Percentiles rank a stretch among this genome's conserved stretches.
Conservation (phyloP, 2,888 invertebrate species). For the Drosophila pegasa region DNA sequence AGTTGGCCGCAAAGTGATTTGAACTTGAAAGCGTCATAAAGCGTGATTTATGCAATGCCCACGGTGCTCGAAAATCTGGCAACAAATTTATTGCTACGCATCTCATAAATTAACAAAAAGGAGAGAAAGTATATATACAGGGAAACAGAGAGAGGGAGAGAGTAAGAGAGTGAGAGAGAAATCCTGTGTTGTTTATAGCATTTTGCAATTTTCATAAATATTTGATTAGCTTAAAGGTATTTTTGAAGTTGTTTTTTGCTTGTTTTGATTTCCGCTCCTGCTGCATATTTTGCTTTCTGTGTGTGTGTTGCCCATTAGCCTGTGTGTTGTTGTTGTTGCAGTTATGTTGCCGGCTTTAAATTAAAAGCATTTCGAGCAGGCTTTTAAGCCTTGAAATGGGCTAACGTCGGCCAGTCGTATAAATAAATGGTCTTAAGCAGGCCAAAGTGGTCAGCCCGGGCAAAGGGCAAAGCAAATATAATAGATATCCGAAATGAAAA, state of each 20-base stretch:
- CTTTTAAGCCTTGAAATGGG: slow-evolving; percentile 21
- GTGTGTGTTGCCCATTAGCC: neutral
- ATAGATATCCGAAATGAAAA: neutral
- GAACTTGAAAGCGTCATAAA: slow-evolving; percentile 46
- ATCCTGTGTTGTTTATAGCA: slow-evolving; percentile 3
- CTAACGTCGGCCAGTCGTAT: slow-evolving; percentile 24
- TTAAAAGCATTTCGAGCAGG: slow-evolving; percentile 44
- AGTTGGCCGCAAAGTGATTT: slow-evolving; percentile 37
- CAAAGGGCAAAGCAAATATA: slow-evolving; percentile 9
- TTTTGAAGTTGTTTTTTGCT: slow-evolving; percentile 9
- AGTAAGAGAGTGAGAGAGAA: slow-evolving; percentile 2
- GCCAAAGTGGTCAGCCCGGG: slow-evolving; percentile 20
- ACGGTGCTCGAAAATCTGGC: slow-evolving; percentile 38
- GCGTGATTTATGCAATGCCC: slow-evolving; percentile 47
- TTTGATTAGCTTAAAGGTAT: slow-evolving; percentile 66
- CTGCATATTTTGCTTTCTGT: slow-evolving; percentile 24
- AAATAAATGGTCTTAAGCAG: slow-evolving; percentile 28
- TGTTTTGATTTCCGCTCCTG: slow-evolving; percentile 12
- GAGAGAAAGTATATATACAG: slow-evolving; percentile 3
- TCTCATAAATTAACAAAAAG: slow-evolving; percentile 41
- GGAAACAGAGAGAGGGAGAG: slow-evolving; percentile 8
- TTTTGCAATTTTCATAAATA: slow-evolving; percentile 66
- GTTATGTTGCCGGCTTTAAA: slow-evolving; percentile 28
- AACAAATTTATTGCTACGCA: slow-evolving; percentile 48
- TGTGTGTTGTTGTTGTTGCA: slow-evolving; percentile 14